Percentiles rank a stretch among this genome's conserved stretches.
Conservation (phyloP, 1,140 invertebrate species). For the Zophobas morio region DNA sequence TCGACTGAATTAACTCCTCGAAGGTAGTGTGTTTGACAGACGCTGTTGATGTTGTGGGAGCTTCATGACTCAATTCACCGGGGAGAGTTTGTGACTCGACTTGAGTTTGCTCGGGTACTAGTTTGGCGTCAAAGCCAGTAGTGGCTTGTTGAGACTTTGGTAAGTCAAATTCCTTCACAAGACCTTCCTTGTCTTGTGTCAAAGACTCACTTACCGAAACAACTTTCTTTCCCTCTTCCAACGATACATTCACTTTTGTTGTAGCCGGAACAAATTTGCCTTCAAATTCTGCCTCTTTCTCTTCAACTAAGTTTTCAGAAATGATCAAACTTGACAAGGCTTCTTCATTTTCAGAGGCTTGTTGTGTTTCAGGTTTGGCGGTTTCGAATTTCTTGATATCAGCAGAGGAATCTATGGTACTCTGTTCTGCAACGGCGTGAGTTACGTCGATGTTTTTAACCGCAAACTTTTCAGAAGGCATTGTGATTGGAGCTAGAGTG, state of each 20-base stretch:
- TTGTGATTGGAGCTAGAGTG: conserved; percentile 52
- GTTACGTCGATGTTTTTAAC: conserved; percentile 58
- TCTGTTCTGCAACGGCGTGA: conserved; percentile 60
- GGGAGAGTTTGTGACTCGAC: conserved; percentile 57
- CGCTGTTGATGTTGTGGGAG: conserved; percentile 54
- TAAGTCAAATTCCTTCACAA: conserved; percentile 54
- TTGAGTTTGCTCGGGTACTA: conserved; percentile 63
- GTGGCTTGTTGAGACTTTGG: conserved; percentile 60
- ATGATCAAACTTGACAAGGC: conserved; percentile 58
- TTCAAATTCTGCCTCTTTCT: conserved; percentile 64
- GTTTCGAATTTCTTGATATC: conserved; percentile 50
- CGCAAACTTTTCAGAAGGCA: conserved; percentile 59
- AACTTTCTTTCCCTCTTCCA: conserved; percentile 68
- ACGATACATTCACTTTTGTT: conserved; percentile 65
- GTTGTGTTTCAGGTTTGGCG: conserved; percentile 40
- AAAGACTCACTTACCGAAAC: conserved; percentile 64
- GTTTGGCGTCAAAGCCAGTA: conserved; percentile 59
- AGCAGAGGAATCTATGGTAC: conserved; percentile 50
- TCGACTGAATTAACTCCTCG: conserved; percentile 61
- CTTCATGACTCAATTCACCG: conserved; percentile 55
- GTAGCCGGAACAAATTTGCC: conserved; percentile 64
- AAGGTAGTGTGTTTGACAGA: conserved; percentile 58
- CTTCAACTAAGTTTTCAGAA: conserved; percentile 62
- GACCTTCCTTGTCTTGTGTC: conserved; percentile 65
- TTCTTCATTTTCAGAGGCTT: conserved; percentile 58